phyloP scores from a whole-genome alignment of 2,888 invertebrate species.

The Myopa tessellatipennis region DNA sequence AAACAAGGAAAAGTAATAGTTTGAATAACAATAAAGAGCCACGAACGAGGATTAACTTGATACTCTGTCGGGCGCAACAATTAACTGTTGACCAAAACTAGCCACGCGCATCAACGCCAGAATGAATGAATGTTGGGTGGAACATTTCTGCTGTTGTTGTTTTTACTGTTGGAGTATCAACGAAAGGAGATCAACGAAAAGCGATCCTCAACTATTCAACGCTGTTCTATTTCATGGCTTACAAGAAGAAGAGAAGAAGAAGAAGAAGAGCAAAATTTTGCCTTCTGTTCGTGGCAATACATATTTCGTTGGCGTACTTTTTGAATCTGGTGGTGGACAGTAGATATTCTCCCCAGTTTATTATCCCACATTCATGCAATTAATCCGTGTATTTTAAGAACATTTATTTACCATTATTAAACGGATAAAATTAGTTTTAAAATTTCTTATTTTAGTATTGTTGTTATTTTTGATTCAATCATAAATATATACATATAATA shows the following conservation, averaged over 20 bases:
- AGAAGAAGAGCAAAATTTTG: neutral
- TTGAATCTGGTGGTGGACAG: too few relatives aligned
- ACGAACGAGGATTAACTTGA: conserved; percentile 40
- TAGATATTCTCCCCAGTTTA: too few relatives aligned
- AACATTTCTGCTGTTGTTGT: neutral
- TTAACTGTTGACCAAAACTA: conserved; percentile 40
- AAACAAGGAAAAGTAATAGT: conserved; percentile 43
- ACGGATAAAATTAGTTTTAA: too few relatives aligned
- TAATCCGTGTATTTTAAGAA: too few relatives aligned
- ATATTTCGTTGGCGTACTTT: neutral
- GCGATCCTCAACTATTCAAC: neutral
- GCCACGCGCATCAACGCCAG: conserved; percentile 42
- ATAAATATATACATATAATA: too few relatives aligned
- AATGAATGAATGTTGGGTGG: conserved; percentile 26
- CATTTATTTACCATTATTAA: too few relatives aligned
- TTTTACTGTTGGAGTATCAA: neutral
- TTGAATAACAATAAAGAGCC: conserved; percentile 38
- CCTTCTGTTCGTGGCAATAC: neutral
- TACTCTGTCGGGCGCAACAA: conserved; percentile 40
- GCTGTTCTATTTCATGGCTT: neutral
- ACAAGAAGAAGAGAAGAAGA: neutral
- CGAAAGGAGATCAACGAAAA: neutral
- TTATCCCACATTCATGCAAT: too few relatives aligned
- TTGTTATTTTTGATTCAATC: too few relatives aligned
- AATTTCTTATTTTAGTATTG: too few relatives aligned